Percentiles rank a stretch among this genome's conserved stretches.
Evolutionary conservation across 64 coral and sea anemone species (phyloP).

Genomic region (Dendrophyllia cribrosa): DNA sequence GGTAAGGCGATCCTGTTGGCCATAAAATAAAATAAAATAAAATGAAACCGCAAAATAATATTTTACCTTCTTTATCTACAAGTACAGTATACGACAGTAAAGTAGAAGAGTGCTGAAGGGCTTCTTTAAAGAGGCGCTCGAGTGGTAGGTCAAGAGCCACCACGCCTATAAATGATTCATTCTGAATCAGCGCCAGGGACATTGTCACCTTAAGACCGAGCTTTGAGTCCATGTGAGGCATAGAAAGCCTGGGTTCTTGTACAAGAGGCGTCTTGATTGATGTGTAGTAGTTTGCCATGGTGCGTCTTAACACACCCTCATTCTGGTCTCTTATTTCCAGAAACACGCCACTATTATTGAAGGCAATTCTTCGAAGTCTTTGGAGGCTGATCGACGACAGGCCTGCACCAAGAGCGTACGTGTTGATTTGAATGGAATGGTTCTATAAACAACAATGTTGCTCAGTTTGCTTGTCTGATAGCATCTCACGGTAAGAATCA

Average conservation of each 20-base stretch:
- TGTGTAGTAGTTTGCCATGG: constrained; percentile 39
- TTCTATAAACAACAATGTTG: neutral
- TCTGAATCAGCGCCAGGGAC: constrained; percentile 1
- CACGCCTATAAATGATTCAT: constrained; percentile 10
- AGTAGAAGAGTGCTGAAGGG: neutral
- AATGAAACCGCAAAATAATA: neutral
- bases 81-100: constrained; percentile 7
- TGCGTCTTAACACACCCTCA: neutral
- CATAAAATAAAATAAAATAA: neutral
- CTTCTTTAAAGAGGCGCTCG: constrained; percentile 17
- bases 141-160: constrained; percentile 20
- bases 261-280: neutral
- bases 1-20: too few species aligned
- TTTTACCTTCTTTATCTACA: constrained; percentile 28
- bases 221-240: constrained; percentile 5
- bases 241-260: constrained; percentile 9
- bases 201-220: constrained; percentile 20
- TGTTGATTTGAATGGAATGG: constrained; percentile 12
- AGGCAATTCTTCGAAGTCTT: constrained; percentile 26
- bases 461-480: too few species aligned
- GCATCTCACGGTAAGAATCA: too few species aligned
- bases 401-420: constrained; percentile 19
- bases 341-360: constrained; percentile 20
- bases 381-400: neutral
- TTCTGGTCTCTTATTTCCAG: constrained; percentile 12